Base-by-base conservation (phyloP, 1,140 invertebrate genomes). In the Pseudomyrmex gracilis region DNA sequence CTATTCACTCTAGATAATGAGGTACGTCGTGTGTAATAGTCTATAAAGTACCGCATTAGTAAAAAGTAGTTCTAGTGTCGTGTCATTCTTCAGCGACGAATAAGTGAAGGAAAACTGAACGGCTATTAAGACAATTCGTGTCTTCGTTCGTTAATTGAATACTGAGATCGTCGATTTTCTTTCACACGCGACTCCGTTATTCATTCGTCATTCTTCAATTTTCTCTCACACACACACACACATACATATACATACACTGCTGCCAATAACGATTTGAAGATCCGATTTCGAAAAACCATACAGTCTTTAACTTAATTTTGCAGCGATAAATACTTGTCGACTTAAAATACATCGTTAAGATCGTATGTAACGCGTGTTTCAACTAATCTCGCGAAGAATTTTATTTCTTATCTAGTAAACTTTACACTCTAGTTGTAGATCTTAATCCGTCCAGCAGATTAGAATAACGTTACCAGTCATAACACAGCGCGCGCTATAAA, bases 111-210 rank as follows among this genome's bases (percentile, higher is more conserved):
- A 47, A 73, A 73, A 60, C 43, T n/a, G 17, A 73, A 73, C 43
- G 71, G 24, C 57, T 20, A 17, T 4, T 22, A 15, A 43, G 70
- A 73, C 8, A 60, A 58, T 10, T 49, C 47, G 61, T 20, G 13
- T 66, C 47, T 61, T 86, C 45, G 12, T 55, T 82, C 45, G 49
- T 87, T 87, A 64, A 57, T 61, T 60, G 66, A 77, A 86, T 77
- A 34, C 1, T 77, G 58, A 68, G 47, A 85, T 70, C 49, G 5
- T 85, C 17, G 10, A 77, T 58, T 77, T 12, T 4, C 34, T n/a
- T n/a, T 34, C 34, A 34, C 17, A 67, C 10, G 10, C 61, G 7
- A 20, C n/a, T 45, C 45, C 17, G 17, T 68, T 24, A 22, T 15
- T 82, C 49, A 49, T 51, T 77, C 13, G 13, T 57, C 49, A 1